These are phyloP conservation scores for Poecilus cupreus DNA, from an alignment of 2,888 invertebrate genomes.

Conservation along the genomic window DNA sequence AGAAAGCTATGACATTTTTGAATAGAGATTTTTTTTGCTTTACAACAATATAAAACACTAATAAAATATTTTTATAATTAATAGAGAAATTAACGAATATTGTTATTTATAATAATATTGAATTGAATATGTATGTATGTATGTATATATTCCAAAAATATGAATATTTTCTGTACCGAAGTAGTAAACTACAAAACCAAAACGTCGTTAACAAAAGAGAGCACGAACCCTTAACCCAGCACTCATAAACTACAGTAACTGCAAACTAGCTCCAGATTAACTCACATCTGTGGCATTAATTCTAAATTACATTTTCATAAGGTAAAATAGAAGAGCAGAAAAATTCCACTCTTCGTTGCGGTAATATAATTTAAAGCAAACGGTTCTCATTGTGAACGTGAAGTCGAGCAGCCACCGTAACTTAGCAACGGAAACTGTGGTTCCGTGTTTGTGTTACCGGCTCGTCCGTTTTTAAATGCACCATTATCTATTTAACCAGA, in stretches of 20 bases:
- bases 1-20: no score
- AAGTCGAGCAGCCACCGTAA: not conserved
- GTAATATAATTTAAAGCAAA: conserved; percentile 14
- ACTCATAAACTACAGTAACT: conserved; percentile 20
- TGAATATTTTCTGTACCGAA: no score
- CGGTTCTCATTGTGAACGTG: conserved; percentile 14
- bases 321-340: not conserved
- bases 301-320: conserved; percentile 24
- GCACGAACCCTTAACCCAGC: no score
- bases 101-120: no score
- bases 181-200: no score
- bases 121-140: no score
- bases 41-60: no score
- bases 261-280: not conserved
- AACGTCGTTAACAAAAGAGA: no score
- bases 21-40: no score
- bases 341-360: conserved; percentile 23
- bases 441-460: conserved; percentile 6
- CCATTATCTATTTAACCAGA: conserved; percentile 40
- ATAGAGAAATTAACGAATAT: no score
- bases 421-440: conserved; percentile 29
- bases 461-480: not conserved
- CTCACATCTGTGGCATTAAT: not conserved
- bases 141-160: no score
- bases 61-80: no score